Base-by-base conservation (phyloP, 2,113 vertebrate genomes). In the Capricornis sumatraensis region DNA sequence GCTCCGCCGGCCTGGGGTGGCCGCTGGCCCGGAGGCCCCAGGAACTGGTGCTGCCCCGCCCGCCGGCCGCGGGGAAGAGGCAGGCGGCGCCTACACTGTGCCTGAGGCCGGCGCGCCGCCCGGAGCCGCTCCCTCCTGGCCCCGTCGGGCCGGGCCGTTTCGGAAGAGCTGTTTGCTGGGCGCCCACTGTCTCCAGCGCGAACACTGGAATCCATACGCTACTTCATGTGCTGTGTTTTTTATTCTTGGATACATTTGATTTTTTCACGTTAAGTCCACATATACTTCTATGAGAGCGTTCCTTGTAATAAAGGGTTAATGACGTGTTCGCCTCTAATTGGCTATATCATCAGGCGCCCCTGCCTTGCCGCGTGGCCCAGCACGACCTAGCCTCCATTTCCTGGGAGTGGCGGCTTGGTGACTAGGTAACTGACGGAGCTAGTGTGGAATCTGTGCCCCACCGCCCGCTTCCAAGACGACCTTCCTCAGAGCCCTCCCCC, bases 161-260 rank as follows among this genome's bases (percentile, higher is more conserved):
- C 87, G 64, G 93, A 98, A 97, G 97, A 94, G 97, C 95, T 93
- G 96, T 97, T 91, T 60, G 96, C 95, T 87, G 97, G 98, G 97
- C 43, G 87, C 95, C 91, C 12, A 30, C 96, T 86, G 55, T 94
- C 78, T 91, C 78, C 87, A 87, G 98, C 97, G 98, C 97, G 97
- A 99, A 99, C 99, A 99, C 99, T 99, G 99, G 99, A 99, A 99
- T 99, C 99, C 99, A 98, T 99, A 99, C 99, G 99, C 99, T 99
- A 99, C 99, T 99, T 98, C 98, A 98, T 97, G 99, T 99, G 98
- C 99, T 99, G 99, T 99, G 99, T 99, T 99, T 99, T 99, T 99
- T 99, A 99, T 99, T 99, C 98, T 99, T 99, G 99, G 98, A 99
- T 99, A 99, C 98, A 98, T 99, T 99, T 99, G 99, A 98, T 99